Base-by-base conservation (phyloP, 2,113 vertebrate species). In the Mesoclemmys tuberculata region DNA sequence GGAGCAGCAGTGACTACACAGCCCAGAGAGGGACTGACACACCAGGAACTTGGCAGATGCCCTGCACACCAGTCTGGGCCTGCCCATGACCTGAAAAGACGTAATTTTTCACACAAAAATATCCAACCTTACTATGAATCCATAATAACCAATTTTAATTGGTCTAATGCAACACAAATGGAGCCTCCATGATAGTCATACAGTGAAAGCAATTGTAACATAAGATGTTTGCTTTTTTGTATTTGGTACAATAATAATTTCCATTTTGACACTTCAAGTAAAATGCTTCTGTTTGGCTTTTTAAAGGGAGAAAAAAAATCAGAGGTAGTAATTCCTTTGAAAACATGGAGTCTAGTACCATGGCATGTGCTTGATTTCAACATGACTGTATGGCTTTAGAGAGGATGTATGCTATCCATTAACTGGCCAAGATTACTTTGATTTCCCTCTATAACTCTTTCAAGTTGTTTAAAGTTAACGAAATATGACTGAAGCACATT, bases 311-410 rank as follows among this genome's bases (percentile, higher is more conserved):
- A 82, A 92, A 88, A 80, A 75, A 88, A 84, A 89, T 21, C 81
- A 96, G 98, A 98, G 97, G 98, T 98, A 98, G 97, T 86, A 90
- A 64, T 90, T 97, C 56, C 87, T 93, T 92, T 93, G 91, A 94
- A 90, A 92, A 95, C 55, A 91, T 78, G 88, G 91, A 96, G 90
- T 8, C 41, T 84, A 93, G 91, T 85, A 64, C 89, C 80, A 13
- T 46, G 27, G 95, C 3, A 49, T 10, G 81, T 90, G 80, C 88
- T 96, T 95, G 5, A 61, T 90, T 96, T 95, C 38, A 87, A 3
- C 96, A 97, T 97, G 89, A 94, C 95, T 97, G 97, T 98, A 98
- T 98, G 98, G 96, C 98, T 98, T 98, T 95, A 49, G 86, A 95
- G 75, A 90, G 92, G 92, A 96, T 85, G 89, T 54, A 64, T 81